Conservation (phyloP, 37 sponge, comb jelly and placozoan species). For the Aphrocallistes beatrix region DNA sequence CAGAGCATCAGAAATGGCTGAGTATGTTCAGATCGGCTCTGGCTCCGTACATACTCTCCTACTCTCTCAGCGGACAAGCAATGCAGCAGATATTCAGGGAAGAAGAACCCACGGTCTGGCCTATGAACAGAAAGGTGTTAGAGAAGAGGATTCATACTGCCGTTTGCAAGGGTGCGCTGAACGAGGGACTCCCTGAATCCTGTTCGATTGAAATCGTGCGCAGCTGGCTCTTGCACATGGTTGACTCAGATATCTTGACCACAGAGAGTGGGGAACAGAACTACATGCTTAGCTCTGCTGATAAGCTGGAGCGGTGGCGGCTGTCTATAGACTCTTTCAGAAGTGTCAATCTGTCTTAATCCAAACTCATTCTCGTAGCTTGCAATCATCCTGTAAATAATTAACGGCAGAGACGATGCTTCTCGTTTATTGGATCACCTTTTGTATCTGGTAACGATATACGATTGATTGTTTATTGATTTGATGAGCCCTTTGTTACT, state of each 20-base stretch:
- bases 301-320: background rate
- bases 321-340: background rate
- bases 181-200: background rate
- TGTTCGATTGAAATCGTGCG: background rate
- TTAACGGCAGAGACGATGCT: background rate
- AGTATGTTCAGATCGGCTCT: background rate
- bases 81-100: background rate
- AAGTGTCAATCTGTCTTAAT: background rate
- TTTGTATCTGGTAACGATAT: too few species aligned
- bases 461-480: too few species aligned
- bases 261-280: background rate
- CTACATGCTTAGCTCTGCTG: background rate
- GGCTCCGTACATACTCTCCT: background rate
- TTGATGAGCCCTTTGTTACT: too few species aligned
- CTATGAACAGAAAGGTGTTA: background rate
- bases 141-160: background rate
- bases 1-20: constrained; percentile 8
- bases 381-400: background rate
- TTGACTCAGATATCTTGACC: background rate
- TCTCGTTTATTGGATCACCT: too few species aligned
- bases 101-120: background rate
- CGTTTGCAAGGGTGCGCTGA: background rate
- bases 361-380: background rate
- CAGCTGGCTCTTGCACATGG: background rate
- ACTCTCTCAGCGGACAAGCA: background rate